Evolutionary conservation across 1,140 invertebrate genomes (phyloP), one percentile per base, ranked within the genome.

Genomic region (Tetraneura akinire): DNA sequence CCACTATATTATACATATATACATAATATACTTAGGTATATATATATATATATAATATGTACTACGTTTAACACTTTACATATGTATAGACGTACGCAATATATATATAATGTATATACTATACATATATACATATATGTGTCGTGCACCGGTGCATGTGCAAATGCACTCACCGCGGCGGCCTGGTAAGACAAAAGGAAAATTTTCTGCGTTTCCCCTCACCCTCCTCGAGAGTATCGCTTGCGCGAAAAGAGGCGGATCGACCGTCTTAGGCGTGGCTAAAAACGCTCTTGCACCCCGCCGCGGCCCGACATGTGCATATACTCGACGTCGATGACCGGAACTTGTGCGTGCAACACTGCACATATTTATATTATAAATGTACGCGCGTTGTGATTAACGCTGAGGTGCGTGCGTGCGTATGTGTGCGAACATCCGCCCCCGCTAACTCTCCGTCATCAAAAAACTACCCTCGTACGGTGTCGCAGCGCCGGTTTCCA

Each of bases 201-300:
- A 78, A 37, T 42, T 55, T 62, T 62, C 26, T 62, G 3, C 32
- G 32, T 8, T 78, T 3, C 21, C 18, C 16, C 21, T n/a, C 14
- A 62, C 23, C 14, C n/a, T 55, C 14, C 32, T 18, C 32, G 10
- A 13, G 55, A 26, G 32, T 37, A 37, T 37, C 32, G 32, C 71
- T 3, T 1, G 9, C n/a, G 51, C 55, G 42, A 78, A 78, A 78
- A 78, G 55, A 78, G 74, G 74, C 74, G 74, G 74, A 42, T 11
- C 74, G 74, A 55, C 55, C 55, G 14, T 51, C 23, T 78, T 78
- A 78, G 74, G 74, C 74, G 74, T 78, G 74, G 74, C 55, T 55
- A 45, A 45, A n/a, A 78, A 78, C 55, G 55, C 37, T 55, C 74
- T 29, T 37, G 32, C 55, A 47, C 55, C 73, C 37, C 53, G 29